Percentiles rank a stretch among this genome's conserved stretches.
Evolutionary conservation across 2,113 vertebrate species (phyloP).

Genomic region (Recurvirostra avosetta): DNA sequence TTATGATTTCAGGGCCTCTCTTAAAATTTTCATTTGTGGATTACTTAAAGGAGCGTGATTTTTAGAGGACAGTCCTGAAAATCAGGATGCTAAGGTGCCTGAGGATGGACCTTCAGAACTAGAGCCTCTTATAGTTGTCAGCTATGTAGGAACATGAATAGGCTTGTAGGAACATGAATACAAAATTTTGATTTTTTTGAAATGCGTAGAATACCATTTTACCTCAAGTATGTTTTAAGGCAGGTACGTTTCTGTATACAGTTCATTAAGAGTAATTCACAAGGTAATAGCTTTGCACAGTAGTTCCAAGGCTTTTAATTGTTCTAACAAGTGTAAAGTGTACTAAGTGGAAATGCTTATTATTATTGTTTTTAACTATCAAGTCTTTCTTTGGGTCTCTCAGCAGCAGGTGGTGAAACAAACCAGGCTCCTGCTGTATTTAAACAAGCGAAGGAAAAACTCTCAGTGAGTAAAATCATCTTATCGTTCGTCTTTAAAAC

Average conservation of each 20-base stretch:
- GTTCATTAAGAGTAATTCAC: background rate
- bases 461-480: slow-evolving; percentile 84
- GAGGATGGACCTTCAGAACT: background rate
- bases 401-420: slow-evolving; percentile 81
- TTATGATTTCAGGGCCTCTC: background rate
- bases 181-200: background rate
- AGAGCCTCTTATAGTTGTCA: background rate
- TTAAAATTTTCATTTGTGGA: background rate
- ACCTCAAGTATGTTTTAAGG: background rate
- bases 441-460: slow-evolving; percentile 90
- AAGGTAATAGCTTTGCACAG: background rate
- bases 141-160: background rate
- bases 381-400: slow-evolving; percentile 64
- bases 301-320: background rate
- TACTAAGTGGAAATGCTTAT: slow-evolving; percentile 14
- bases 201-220: background rate
- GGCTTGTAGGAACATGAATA: background rate
- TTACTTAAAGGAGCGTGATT: background rate
- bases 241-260: background rate
- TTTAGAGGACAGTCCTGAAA: background rate
- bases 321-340: background rate
- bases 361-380: slow-evolving; percentile 26
- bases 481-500: slow-evolving; percentile 8
- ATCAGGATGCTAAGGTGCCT: background rate
- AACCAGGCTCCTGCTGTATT: slow-evolving; percentile 86